These are phyloP conservation scores for Cephus cinctus DNA, from an alignment of 1,140 invertebrate species.

Conservation along the genomic window DNA sequence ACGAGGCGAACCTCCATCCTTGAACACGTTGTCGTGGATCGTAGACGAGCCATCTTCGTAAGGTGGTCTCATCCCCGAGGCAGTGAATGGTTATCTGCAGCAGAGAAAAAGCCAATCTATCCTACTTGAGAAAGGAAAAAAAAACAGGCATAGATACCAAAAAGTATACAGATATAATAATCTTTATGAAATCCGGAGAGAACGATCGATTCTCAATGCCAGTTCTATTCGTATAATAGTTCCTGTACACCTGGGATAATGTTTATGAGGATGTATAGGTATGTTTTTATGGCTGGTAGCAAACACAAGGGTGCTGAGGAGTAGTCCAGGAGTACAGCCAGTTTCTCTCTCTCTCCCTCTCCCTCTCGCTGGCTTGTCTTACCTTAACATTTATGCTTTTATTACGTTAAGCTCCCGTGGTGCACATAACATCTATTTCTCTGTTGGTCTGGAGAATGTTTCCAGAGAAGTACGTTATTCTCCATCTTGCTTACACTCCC, in stretches of 20 bases:
- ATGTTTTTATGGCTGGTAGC: no score
- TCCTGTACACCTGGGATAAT: background rate
- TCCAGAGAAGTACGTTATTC: background rate
- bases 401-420: conserved; percentile 29
- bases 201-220: no score
- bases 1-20: conserved; percentile 77
- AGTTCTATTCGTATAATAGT: no score
- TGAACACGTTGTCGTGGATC: conserved; percentile 67
- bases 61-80: conserved; percentile 50
- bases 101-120: conserved; percentile 8
- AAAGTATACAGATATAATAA: no score
- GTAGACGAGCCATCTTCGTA: conserved; percentile 65
- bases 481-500: no score
- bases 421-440: conserved; percentile 33
- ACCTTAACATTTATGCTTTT: conserved; percentile 25
- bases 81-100: conserved; percentile 57
- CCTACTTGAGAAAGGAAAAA: no score
- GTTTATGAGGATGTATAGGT: background rate
- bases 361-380: no score
- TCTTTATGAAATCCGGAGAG: no score
- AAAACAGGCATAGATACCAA: no score
- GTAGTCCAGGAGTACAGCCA: no score
- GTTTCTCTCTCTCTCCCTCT: no score
- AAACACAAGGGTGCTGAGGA: no score
- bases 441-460: conserved; percentile 29